A percentile compares a stretch with the other conserved stretches of the same genome.
Conservation (phyloP, 53 echinoderm and acorn worm genomes). For the Holothuria scabra region DNA sequence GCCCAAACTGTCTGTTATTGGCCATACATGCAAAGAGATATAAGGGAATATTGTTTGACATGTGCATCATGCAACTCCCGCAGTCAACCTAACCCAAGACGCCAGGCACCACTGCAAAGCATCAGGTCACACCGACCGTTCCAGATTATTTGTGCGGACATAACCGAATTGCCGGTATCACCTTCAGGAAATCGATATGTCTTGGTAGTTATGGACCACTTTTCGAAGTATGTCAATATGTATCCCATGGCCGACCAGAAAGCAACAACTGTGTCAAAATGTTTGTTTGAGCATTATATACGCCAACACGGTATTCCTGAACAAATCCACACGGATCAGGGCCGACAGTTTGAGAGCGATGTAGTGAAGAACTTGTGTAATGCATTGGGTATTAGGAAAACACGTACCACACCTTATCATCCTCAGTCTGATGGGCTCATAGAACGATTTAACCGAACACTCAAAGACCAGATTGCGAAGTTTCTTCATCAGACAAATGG, state of each 20-base stretch:
- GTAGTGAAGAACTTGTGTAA: constrained; percentile 2
- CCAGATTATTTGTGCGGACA: constrained; percentile 50
- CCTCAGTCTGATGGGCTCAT: constrained; percentile 52
- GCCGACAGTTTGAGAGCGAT: constrained; percentile 48
- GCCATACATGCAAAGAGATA: constrained; percentile 57
- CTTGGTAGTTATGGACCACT: background rate
- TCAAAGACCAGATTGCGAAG: background rate
- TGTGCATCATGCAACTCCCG: constrained; percentile 49
- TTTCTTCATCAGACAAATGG: background rate
- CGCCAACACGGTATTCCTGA: constrained; percentile 57
- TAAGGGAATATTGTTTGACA: constrained; percentile 8
- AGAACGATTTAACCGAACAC: constrained; percentile 40
- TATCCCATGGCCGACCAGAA: constrained; percentile 53
- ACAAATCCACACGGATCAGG: constrained; percentile 49
- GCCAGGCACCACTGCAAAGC: constrained; percentile 36
- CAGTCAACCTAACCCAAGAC: constrained; percentile 33
- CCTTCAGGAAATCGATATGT: background rate
- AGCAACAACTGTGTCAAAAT: constrained; percentile 47
- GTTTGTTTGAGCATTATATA: constrained; percentile 47
- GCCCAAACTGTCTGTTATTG: constrained; percentile 8
- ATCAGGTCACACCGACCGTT: constrained; percentile 31
- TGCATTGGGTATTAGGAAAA: constrained; percentile 23
- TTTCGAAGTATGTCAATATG: constrained; percentile 12
- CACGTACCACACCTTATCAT: constrained; percentile 42
- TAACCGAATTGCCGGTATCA: constrained; percentile 39